Evolutionary conservation across 92 coral and sea anemone species (phyloP).

Genomic region (Epizoanthus rinbou): DNA sequence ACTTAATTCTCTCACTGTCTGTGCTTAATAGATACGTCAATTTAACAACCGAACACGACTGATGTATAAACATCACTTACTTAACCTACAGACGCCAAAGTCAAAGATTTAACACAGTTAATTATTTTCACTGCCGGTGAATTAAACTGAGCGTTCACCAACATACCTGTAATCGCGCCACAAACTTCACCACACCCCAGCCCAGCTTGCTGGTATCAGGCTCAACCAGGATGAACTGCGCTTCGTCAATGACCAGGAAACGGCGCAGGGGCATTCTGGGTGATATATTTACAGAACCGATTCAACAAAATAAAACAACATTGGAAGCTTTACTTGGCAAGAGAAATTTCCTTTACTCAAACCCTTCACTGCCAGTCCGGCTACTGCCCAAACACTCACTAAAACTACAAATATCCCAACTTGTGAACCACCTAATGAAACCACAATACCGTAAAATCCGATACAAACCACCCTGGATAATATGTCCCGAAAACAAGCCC

Average conservation of each 20-base stretch:
- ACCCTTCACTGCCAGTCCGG: background rate
- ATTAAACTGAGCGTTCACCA: background rate
- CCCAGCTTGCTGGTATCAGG: slow-evolving; percentile 98
- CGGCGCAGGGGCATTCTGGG: slow-evolving; percentile 82
- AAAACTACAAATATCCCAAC: too few species aligned
- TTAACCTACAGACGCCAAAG: background rate
- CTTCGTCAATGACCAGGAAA: slow-evolving; percentile 97
- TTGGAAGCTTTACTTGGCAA: too few species aligned
- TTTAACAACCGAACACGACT: too few species aligned
- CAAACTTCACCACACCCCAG: slow-evolving; percentile 99
- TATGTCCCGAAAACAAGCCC: too few species aligned
- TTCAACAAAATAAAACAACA: background rate
- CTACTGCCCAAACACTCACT: too few species aligned
- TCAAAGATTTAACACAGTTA: background rate
- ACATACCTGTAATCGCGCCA: slow-evolving; percentile 92
- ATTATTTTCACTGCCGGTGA: background rate
- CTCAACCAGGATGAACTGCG: slow-evolving; percentile 98
- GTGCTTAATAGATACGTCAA: too few species aligned
- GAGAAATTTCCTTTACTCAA: background rate
- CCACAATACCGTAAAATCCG: too few species aligned
- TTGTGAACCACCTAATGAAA: too few species aligned
- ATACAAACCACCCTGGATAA: too few species aligned
- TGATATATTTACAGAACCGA: background rate
- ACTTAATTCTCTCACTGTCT: too few species aligned
- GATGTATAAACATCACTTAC: background rate